Conservation (phyloP, 2,113 vertebrate genomes). For the Nannospalax galili region DNA sequence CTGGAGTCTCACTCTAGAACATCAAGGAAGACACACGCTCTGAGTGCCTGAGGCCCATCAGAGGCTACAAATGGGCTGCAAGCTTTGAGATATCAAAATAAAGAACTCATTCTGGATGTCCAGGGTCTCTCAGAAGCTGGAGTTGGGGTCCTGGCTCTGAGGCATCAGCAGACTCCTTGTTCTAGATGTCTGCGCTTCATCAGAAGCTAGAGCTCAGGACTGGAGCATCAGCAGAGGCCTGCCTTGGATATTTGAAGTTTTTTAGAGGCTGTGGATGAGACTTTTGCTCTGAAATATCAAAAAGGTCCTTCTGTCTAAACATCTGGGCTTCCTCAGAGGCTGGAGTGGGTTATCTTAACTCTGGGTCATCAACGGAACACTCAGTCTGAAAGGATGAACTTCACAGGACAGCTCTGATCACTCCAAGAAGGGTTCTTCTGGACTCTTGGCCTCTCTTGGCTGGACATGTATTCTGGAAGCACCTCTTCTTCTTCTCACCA, state of each 20-base stretch:
- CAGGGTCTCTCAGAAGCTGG: not conserved
- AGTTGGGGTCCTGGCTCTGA: not conserved
- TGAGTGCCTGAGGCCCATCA: not conserved
- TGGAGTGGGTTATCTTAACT: rapidly evolving
- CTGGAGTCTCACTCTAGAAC: not conserved
- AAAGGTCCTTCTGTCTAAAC: too few species aligned
- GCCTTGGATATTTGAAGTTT: not conserved
- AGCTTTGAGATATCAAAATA: not conserved
- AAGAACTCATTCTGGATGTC: not conserved
- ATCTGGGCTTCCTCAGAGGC: not conserved
- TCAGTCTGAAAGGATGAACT: not conserved
- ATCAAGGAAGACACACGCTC: not conserved
- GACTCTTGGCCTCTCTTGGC: not conserved
- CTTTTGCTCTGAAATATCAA: not conserved
- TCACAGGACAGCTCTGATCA: not conserved
- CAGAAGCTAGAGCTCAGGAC: not conserved
- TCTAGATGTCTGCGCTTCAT: not conserved
- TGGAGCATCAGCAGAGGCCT: not conserved
- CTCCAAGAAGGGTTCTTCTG: not conserved
- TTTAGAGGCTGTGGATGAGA: not conserved
- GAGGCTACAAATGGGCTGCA: not conserved
- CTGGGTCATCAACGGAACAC: not conserved
- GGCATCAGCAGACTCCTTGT: not conserved
- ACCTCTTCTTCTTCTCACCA: not conserved
- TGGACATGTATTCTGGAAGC: not conserved